Percentiles rank a stretch among this genome's conserved stretches.
Conservation (phyloP, 2,797 vertebrate genomes). For the Myotis myotis region DNA sequence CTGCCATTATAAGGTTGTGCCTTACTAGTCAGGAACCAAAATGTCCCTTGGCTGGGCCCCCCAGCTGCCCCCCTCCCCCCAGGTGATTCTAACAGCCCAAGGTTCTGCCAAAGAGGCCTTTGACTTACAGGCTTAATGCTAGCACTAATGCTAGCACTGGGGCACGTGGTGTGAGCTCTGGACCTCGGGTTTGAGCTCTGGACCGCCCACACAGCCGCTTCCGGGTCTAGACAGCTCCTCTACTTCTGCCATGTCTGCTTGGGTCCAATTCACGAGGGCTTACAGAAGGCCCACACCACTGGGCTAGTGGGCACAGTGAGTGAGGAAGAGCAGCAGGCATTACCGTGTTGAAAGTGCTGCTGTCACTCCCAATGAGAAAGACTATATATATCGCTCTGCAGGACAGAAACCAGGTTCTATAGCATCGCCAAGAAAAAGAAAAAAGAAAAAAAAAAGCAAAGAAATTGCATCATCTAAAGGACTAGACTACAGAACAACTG, state of each 20-base stretch:
- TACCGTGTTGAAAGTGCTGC: not conserved
- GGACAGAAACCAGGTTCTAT: conserved; percentile 54
- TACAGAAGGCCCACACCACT: not conserved
- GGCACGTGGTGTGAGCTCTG: not conserved
- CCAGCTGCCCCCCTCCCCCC: not conserved
- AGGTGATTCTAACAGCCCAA: conserved; percentile 51
- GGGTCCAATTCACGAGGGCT: conserved; percentile 15
- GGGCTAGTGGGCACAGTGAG: conserved; percentile 29
- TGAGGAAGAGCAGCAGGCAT: conserved; percentile 54
- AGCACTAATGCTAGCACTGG: conserved; percentile 6
- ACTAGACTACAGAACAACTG: conserved; percentile 55
- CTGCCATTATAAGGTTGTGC: conserved; percentile 59
- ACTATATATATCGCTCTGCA: conserved; percentile 46
- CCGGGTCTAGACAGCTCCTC: conserved; percentile 15
- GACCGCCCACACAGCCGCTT: not conserved
- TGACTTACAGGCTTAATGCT: not conserved
- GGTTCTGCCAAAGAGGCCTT: conserved; percentile 64
- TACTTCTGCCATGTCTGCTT: not conserved
- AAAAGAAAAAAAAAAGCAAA: not conserved
- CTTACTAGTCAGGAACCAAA: conserved; percentile 65
- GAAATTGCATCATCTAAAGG: conserved; percentile 32
- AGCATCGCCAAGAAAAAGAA: not conserved
- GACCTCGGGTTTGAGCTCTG: not conserved
- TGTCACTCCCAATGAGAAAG: not conserved
- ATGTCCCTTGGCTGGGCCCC: not conserved